Percentiles rank a stretch among this genome's conserved stretches.
Conservation (phyloP, 92 coral and sea anemone species). For the Epizoanthus scotinus region DNA sequence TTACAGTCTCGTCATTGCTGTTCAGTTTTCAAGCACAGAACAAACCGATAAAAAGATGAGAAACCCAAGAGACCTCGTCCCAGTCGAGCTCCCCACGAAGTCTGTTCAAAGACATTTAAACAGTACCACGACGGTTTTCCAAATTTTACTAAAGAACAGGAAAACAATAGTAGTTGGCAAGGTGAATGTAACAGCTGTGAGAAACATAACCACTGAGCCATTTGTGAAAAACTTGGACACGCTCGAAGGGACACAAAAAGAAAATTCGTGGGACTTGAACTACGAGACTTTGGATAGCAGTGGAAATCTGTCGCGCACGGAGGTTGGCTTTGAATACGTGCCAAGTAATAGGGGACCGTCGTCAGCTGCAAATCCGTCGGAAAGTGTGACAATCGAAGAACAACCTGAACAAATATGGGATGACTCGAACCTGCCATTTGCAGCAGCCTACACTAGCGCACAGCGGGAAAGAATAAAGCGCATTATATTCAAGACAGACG, state of each 20-base stretch:
- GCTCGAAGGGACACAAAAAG: not conserved
- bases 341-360: not conserved
- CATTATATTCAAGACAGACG: slow-evolving; percentile 6
- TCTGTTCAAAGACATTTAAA: not conserved
- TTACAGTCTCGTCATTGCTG: not conserved
- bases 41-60: not conserved
- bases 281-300: slow-evolving; percentile 33
- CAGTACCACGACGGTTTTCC: not conserved
- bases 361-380: slow-evolving; percentile 3
- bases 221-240: slow-evolving; percentile 32
- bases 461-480: not conserved
- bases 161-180: slow-evolving; percentile 12
- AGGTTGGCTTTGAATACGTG: slow-evolving; percentile 34
- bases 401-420: slow-evolving; percentile 28
- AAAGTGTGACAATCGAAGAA: slow-evolving; percentile 8
- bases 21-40: slow-evolving; percentile 8
- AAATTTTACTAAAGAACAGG: slow-evolving; percentile 17
- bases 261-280: slow-evolving; percentile 5
- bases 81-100: not conserved
- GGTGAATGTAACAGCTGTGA: slow-evolving; percentile 29
- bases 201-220: slow-evolving; percentile 30
- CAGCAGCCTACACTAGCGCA: slow-evolving; percentile 3
- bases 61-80: not conserved
- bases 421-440: not conserved
- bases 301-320: slow-evolving; percentile 26